phyloP scores from a whole-genome alignment of 1,140 invertebrate genomes.

The Diprion similis region DNA sequence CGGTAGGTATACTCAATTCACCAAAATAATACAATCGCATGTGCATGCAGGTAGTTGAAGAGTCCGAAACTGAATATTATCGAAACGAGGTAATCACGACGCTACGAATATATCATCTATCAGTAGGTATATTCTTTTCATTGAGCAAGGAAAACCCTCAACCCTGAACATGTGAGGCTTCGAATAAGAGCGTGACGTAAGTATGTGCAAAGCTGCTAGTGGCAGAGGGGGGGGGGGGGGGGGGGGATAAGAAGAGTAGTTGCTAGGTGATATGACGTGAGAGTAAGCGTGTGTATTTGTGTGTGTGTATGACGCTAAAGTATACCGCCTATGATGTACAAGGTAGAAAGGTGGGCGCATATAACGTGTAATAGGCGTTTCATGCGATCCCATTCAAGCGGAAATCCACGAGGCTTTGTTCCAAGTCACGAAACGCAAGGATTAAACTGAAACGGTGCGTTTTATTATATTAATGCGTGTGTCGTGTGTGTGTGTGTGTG shows the following conservation, averaged over 20 bases:
- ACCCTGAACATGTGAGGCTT: no score
- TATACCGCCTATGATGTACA: conserved; percentile 16
- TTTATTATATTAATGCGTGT: conserved; percentile 53
- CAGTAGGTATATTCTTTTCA: no score
- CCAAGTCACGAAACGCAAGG: conserved; percentile 60
- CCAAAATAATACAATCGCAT: no score
- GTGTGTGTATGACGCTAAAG: conserved; percentile 21
- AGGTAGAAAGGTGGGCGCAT: conserved; percentile 41
- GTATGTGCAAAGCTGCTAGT: conserved; percentile 19
- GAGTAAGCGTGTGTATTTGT: background rate
- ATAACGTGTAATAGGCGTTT: conserved; percentile 54
- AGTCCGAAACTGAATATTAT: no score
- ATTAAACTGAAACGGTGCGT: conserved; percentile 53
- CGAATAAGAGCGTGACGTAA: no score
- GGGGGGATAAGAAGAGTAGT: conserved; percentile 20
- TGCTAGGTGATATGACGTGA: conserved; percentile 25
- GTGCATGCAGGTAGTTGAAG: no score
- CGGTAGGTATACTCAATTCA: no score
- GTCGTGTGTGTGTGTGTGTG: no score
- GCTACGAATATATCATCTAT: no score
- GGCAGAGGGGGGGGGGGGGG: conserved; percentile 16
- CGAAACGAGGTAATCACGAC: no score
- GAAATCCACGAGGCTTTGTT: conserved; percentile 62
- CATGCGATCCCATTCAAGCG: conserved; percentile 60
- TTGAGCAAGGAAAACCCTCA: no score